Conservation (phyloP, 2,888 invertebrate genomes). For the Alviniconcha strummeri region DNA sequence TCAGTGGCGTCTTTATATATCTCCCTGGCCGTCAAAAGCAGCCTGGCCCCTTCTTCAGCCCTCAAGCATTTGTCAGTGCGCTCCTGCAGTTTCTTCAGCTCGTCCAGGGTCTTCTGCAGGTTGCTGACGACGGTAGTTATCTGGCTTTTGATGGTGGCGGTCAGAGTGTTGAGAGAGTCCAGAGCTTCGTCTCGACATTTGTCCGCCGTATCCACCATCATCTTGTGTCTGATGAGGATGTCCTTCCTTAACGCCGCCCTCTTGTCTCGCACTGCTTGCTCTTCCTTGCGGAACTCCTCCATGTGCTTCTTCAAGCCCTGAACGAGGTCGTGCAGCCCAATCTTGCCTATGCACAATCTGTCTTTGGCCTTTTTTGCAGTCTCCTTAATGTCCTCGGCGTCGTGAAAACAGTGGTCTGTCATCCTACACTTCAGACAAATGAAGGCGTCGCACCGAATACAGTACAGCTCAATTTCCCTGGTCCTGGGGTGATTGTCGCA, state of each 20-base stretch:
- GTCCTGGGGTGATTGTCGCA: background rate
- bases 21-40: background rate
- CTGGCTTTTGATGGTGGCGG: background rate
- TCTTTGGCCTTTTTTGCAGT: background rate
- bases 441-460: background rate
- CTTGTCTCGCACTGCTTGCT: constrained; percentile 1
- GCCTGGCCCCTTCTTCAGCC: background rate
- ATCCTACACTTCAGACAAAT: constrained; percentile 14
- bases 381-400: background rate
- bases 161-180: constrained; percentile 14
- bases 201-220: constrained; percentile 13
- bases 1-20: background rate
- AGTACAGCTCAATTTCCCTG: constrained; percentile 14
- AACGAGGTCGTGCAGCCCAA: background rate
- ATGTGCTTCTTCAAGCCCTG: background rate
- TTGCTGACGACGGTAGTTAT: background rate
- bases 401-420: background rate
- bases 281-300: background rate
- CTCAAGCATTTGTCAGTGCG: constrained; percentile 10
- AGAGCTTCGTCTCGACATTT: constrained; percentile 6
- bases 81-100: constrained; percentile 9
- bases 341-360: too few species aligned
- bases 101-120: constrained; percentile 5
- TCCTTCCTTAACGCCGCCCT: background rate
- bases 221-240: constrained; percentile 1